These are phyloP conservation scores for Gastracanthus pulcherrimus DNA, from an alignment of 2,888 invertebrate genomes.

Conservation along the genomic window DNA sequence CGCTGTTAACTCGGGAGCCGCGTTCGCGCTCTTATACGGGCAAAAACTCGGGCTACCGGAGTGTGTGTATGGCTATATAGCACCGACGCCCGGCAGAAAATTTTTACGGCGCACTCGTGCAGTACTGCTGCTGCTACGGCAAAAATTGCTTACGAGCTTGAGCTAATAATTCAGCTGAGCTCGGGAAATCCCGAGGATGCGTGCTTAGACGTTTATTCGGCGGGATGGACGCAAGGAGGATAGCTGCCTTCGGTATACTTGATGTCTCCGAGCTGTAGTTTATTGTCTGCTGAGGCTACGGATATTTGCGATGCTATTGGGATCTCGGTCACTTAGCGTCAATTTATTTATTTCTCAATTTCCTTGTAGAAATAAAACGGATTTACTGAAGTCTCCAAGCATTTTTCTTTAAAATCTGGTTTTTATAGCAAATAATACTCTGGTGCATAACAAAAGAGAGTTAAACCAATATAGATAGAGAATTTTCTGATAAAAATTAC, in stretches of 20 bases:
- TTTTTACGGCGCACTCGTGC: constrained; percentile 25
- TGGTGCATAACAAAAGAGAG: no score
- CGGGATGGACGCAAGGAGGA: no score
- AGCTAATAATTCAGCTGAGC: constrained; percentile 41
- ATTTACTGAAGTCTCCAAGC: not conserved
- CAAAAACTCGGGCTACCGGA: not conserved
- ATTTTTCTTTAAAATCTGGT: no score
- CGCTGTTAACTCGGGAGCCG: constrained; percentile 28
- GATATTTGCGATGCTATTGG: no score
- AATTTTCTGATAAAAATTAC: no score
- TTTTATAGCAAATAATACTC: no score
- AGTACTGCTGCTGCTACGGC: not conserved
- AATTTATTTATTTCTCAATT: not conserved
- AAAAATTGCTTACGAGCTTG: constrained; percentile 29
- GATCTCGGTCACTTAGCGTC: not conserved
- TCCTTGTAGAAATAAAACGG: not conserved
- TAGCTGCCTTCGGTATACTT: not conserved
- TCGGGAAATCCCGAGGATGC: not conserved
- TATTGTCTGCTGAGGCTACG: not conserved
- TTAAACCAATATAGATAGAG: no score
- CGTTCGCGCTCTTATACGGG: not conserved
- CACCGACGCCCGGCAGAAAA: constrained; percentile 1
- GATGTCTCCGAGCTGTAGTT: not conserved
- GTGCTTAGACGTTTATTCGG: not conserved
- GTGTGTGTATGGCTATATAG: no score